Evolutionary conservation across 2,797 vertebrate genomes (phyloP).

Genomic region (Pangasius djambal): DNA sequence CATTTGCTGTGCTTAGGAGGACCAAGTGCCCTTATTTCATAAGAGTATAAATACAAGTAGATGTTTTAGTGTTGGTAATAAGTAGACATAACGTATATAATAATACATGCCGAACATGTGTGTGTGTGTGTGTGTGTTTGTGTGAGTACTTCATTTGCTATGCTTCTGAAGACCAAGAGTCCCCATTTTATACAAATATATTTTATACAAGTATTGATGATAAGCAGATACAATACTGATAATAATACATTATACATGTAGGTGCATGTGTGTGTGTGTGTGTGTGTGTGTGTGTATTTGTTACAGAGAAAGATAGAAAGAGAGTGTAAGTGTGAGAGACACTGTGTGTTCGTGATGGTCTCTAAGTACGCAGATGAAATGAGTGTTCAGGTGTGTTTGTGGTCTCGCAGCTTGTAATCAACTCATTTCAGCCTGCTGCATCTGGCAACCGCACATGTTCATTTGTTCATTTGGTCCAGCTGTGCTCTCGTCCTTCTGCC

Average conservation of each 20-base stretch:
- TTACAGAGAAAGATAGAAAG: neutral
- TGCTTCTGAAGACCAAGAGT: too few relatives aligned
- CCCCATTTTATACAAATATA: too few relatives aligned
- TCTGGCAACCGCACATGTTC: constrained; percentile 35
- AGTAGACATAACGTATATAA: neutral
- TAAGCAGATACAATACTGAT: too few relatives aligned
- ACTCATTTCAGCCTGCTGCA: constrained; percentile 21
- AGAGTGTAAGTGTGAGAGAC: neutral
- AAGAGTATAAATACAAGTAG: too few relatives aligned
- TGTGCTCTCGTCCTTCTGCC: constrained; percentile 12
- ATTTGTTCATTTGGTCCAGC: constrained; percentile 41
- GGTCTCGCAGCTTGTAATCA: constrained; percentile 28
- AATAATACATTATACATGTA: too few relatives aligned
- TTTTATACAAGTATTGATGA: too few relatives aligned
- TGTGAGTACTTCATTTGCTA: too few relatives aligned
- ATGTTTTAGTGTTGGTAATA: neutral
- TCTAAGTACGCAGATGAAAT: constrained; percentile 12
- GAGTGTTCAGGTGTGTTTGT: constrained; percentile 32
- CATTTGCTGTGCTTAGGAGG: neutral
- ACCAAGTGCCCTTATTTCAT: neutral
- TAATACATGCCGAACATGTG: neutral
- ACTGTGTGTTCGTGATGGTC: neutral
- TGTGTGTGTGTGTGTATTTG: neutral
- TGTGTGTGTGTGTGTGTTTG: too few relatives aligned
- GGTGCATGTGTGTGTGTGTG: neutral